Evolutionary conservation across 2,888 invertebrate species (phyloP).

Genomic region (Odontocolon sp.): DNA sequence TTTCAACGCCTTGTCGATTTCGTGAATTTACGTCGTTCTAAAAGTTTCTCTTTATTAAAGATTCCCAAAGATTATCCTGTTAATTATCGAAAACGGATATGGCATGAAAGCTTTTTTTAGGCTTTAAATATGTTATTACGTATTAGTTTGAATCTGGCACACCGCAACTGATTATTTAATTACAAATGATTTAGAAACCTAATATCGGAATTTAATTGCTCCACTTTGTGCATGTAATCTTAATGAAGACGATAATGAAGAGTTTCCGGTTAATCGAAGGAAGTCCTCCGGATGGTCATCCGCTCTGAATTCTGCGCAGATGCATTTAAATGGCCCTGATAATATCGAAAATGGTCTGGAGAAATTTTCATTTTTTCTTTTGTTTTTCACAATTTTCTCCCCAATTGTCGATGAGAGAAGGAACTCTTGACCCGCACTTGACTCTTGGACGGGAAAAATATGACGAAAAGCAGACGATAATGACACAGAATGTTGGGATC

Average conservation of each 20-base stretch:
- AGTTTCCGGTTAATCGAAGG: neutral
- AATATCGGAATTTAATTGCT: no score
- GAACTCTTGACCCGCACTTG: slow-evolving; percentile 60
- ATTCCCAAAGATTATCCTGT: slow-evolving; percentile 21
- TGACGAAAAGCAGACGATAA: slow-evolving; percentile 57
- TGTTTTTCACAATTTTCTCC: slow-evolving; percentile 16
- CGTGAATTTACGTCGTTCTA: slow-evolving; percentile 38
- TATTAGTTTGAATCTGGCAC: no score
- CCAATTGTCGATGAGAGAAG: slow-evolving; percentile 74
- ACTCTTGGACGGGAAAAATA: slow-evolving; percentile 55
- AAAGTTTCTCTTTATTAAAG: slow-evolving; percentile 43
- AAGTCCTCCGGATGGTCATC: no score
- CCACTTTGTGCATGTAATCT: no score
- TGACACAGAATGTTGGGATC: slow-evolving; percentile 72
- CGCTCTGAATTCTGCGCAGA: no score
- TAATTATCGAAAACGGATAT: neutral
- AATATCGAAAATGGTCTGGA: no score
- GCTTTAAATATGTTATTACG: no score
- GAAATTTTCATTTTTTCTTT: no score
- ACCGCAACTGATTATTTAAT: no score
- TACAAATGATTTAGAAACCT: no score
- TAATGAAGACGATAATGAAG: neutral
- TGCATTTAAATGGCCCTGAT: no score
- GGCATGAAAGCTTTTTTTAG: neutral
- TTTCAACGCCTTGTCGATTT: slow-evolving; percentile 47